Percentiles rank a stretch among this genome's conserved stretches.
phyloP scores from a whole-genome alignment of 2,113 vertebrate genomes.

The Hystrix brachyura region DNA sequence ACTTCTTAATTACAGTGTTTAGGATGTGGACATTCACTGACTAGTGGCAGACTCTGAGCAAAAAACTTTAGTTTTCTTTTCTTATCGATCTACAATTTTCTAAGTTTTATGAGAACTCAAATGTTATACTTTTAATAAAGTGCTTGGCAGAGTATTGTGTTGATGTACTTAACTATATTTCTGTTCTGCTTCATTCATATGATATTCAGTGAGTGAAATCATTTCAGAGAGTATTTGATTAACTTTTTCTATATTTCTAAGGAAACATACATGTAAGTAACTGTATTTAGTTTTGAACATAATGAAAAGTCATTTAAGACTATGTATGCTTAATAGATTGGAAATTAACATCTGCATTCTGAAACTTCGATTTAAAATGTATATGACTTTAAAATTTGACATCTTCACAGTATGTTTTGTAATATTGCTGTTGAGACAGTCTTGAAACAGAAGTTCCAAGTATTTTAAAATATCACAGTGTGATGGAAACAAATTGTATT shows the following conservation, averaged over 20 bases:
- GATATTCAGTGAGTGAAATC: background rate
- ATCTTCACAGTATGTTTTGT: background rate
- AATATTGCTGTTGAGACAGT: background rate
- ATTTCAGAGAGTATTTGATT: background rate
- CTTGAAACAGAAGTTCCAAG: background rate
- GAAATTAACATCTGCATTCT: background rate
- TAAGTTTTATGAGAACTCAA: background rate
- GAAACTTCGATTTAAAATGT: background rate
- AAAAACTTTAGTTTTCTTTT: background rate
- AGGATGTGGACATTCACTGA: background rate
- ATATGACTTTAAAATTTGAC: background rate
- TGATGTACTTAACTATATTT: background rate
- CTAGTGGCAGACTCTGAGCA: background rate
- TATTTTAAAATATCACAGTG: background rate
- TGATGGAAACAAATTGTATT: background rate
- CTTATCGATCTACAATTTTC: background rate
- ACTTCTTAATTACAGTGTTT: background rate
- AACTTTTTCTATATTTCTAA: background rate
- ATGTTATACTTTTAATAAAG: background rate
- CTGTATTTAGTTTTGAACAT: background rate
- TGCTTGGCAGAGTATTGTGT: background rate
- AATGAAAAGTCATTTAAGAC: background rate
- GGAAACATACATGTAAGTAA: background rate
- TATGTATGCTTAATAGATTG: background rate
- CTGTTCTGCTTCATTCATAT: background rate